Evolutionary conservation across 2,888 invertebrate species (phyloP), one percentile per base, ranked within the genome.

Genomic region (Crocallis elinguaria): DNA sequence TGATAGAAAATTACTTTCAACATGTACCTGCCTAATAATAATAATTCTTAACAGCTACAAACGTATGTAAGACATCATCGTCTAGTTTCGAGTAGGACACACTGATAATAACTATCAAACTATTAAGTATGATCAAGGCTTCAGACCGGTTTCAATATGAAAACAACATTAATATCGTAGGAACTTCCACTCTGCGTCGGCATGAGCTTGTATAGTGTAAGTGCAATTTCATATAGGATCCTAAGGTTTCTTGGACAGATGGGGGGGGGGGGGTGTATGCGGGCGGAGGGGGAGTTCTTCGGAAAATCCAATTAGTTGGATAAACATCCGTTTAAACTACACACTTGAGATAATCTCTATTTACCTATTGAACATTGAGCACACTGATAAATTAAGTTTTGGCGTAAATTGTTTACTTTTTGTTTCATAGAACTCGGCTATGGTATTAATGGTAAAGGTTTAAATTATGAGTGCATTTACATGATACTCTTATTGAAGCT

Each of bases 261-360:
- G 38, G 46, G 48, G 30, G 36, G 45, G 43, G 41, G 17, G 53
- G 41, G 32, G 45, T n/a, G n/a, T n/a, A n/a, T n/a, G n/a, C n/a
- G n/a, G n/a, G n/a, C n/a, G n/a, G 41, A 19, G 53, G 41, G 32
- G 45, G 30, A 38, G 33, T 13, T 38, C 13, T 16, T 70, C 72
- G 76, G 76, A 77, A 80, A 79, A 85, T 84, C 80, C 85, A 86
- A 86, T 86, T 87, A 86, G 84, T 77, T 79, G 76, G 74, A 82
- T 84, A 84, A 86, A 86, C 85, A 86, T 75, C 77, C 76, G 74
- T 79, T 81, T 82, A 77, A 78, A 77, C 75, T 82, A 77, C 66
- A 74, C 71, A 77, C 71, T 79, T 62, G 66, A 79, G 79, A 79
- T 81, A 79, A 83, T 76, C 79, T 73, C 69, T 79, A 76, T 83